phyloP scores from a whole-genome alignment of 2,888 invertebrate genomes.

The Caenorhabditis sp. region DNA sequence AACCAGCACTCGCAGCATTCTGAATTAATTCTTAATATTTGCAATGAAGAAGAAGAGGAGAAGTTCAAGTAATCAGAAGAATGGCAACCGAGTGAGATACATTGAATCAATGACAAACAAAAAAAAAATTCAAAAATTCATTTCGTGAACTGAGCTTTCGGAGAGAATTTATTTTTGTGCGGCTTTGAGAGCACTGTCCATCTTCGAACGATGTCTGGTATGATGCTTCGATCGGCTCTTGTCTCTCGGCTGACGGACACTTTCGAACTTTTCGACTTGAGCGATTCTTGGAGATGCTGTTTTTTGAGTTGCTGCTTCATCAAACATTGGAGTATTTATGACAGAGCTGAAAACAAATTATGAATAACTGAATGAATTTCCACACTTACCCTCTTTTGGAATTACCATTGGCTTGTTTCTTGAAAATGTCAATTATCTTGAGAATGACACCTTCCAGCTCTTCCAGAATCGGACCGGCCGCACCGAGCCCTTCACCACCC shows the following conservation, averaged over 20 bases:
- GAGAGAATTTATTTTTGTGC: conserved; percentile 30
- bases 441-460: conserved; percentile 45
- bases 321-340: not conserved
- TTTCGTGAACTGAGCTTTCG: conserved; percentile 5
- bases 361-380: not conserved
- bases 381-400: conserved; percentile 31
- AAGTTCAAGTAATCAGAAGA: too few relatives aligned
- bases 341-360: not conserved
- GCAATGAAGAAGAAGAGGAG: not conserved
- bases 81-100: not conserved
- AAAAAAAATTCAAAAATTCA: conserved; percentile 5
- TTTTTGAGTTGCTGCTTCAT: conserved; percentile 35
- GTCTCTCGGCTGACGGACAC: conserved; percentile 46
- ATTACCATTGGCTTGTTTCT: conserved; percentile 30
- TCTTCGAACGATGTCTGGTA: conserved; percentile 54
- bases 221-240: conserved; percentile 56
- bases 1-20: conserved; percentile 54
- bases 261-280: conserved; percentile 48
- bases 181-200: conserved; percentile 51
- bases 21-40: not conserved
- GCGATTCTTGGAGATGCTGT: conserved; percentile 30
- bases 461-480: conserved; percentile 57
- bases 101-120: not conserved
- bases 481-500: conserved; percentile 62
- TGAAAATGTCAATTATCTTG: conserved; percentile 50